Evolutionary conservation across 2,797 vertebrate genomes (phyloP).

Genomic region (Gastrophryne carolinensis): DNA sequence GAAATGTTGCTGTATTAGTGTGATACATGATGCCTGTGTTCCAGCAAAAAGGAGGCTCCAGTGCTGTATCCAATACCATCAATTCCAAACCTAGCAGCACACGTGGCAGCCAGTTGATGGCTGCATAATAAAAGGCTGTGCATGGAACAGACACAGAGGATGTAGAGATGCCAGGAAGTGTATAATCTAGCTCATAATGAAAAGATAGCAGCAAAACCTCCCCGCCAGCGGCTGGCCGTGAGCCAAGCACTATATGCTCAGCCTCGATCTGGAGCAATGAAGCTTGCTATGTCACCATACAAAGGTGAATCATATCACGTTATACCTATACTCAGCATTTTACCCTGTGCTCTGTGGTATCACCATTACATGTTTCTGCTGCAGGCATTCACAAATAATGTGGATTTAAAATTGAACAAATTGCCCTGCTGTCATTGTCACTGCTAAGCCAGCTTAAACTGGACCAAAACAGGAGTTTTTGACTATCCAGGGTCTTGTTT

Average conservation of each 20-base stretch:
- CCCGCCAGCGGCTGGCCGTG: not conserved
- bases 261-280: not conserved
- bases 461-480: too few relatives aligned
- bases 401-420: not conserved
- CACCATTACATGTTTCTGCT: not conserved
- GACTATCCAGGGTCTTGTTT: too few relatives aligned
- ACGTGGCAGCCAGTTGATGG: constrained; percentile 32
- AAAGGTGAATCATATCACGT: not conserved
- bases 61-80: not conserved
- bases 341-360: not conserved
- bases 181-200: not conserved
- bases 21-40: not conserved
- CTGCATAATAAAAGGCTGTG: constrained; percentile 17
- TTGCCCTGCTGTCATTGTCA: not conserved
- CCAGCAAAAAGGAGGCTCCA: not conserved
- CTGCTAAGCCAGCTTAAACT: too few relatives aligned
- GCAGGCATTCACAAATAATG: not conserved
- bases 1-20: not conserved
- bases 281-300: not conserved
- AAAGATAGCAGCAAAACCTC: not conserved
- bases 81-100: constrained; percentile 8
- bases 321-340: not conserved
- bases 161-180: constrained; percentile 3
- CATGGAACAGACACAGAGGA: not conserved
- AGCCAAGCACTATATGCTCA: not conserved